These are phyloP conservation scores for Rugalucina vietnamica DNA, from an alignment of 2,888 invertebrate species.

Conservation along the genomic window DNA sequence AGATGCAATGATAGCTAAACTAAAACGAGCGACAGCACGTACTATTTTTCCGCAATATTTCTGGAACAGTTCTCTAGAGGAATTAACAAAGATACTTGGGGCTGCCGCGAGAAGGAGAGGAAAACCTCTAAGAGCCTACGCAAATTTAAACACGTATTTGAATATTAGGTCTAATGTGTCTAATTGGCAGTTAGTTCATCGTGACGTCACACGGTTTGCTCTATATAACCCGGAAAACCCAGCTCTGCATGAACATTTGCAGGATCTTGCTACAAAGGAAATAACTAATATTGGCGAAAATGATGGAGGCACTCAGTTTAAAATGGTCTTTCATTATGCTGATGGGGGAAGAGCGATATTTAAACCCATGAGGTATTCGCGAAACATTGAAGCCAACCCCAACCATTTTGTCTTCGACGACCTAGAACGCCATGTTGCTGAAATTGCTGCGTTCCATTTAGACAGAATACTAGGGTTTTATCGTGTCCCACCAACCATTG, in stretches of 20 bases:
- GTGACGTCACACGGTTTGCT: constrained; percentile 41
- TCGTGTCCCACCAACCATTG: constrained; percentile 48
- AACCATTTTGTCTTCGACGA: constrained; percentile 57
- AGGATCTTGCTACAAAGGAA: constrained; percentile 31
- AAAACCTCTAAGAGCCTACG: constrained; percentile 20
- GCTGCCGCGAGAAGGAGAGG: constrained; percentile 7
- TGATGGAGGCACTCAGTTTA: not conserved
- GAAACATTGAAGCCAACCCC: constrained; percentile 43
- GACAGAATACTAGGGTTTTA: constrained; percentile 55
- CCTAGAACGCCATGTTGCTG: constrained; percentile 54
- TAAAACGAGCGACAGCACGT: not conserved
- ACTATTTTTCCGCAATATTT: constrained; percentile 25
- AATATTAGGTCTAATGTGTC: too few species aligned
- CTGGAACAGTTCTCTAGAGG: constrained; percentile 27
- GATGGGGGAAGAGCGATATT: not conserved
- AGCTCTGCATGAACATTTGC: constrained; percentile 29
- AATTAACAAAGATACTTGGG: constrained; percentile 21
- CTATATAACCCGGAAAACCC: constrained; percentile 52
- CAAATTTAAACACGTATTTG: constrained; percentile 5
- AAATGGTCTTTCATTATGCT: not conserved
- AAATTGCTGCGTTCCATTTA: constrained; percentile 58
- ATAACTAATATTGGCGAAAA: constrained; percentile 34
- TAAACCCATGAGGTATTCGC: constrained; percentile 32
- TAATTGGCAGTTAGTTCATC: constrained; percentile 44
- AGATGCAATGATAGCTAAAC: constrained; percentile 29